Conservation (phyloP, 2,113 vertebrate species). For the Hydrochoerus hydrochaeris region DNA sequence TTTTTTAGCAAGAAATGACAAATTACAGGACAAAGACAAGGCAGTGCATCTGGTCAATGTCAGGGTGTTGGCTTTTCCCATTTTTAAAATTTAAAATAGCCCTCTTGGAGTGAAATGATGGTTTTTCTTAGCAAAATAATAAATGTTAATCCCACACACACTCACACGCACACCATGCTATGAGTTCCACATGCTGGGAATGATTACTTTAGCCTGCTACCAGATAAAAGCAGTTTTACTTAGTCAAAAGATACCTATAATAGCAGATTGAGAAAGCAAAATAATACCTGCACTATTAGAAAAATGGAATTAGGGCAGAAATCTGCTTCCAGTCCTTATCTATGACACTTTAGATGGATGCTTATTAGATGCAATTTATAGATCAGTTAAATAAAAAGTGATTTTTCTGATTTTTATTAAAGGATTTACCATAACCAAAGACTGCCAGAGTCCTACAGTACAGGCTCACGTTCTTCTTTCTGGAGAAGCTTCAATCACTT, state of each 20-base stretch:
- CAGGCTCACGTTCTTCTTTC: neutral
- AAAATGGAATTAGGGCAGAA: conserved; percentile 1
- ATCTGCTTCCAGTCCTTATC: neutral
- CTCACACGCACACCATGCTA: neutral
- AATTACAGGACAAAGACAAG: neutral
- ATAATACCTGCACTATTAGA: neutral
- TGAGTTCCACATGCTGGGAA: neutral
- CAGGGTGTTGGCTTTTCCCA: neutral
- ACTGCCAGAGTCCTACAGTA: neutral
- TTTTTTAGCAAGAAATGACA: neutral
- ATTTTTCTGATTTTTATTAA: neutral
- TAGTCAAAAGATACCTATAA: neutral
- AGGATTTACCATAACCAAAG: neutral
- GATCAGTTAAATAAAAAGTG: neutral
- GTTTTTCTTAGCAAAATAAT: neutral
- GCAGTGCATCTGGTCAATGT: neutral
- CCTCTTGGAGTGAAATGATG: neutral
- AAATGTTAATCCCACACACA: neutral
- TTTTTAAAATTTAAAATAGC: neutral
- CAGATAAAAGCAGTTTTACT: neutral
- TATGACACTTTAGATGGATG: neutral
- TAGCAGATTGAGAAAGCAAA: neutral
- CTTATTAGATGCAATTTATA: neutral
- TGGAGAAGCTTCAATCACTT: neutral
- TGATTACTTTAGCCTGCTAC: neutral